A percentile compares a stretch with the other conserved stretches of the same genome.
phyloP scores from a whole-genome alignment of 2,113 vertebrate species.

The Tympanuchus pallidicinctus region DNA sequence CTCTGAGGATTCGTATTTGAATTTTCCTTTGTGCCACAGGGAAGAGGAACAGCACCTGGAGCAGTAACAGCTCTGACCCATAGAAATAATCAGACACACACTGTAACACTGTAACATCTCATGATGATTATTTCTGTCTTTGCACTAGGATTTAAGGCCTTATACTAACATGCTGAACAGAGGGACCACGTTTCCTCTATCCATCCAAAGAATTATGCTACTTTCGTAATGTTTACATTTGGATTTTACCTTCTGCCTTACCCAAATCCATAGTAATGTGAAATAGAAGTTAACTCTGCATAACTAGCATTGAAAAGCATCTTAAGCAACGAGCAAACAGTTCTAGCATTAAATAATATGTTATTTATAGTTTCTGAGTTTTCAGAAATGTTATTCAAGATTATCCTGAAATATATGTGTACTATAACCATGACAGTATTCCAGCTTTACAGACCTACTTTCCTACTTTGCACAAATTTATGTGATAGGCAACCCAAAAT shows the following conservation, averaged over 20 bases:
- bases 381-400: not conserved
- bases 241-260: not conserved
- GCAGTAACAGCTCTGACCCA: not conserved
- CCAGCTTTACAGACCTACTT: not conserved
- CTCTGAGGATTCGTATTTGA: not conserved
- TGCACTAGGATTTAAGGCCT: not conserved
- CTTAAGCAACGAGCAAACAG: not conserved
- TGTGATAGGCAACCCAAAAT: not conserved
- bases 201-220: not conserved
- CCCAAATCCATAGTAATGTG: not conserved
- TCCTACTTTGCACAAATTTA: not conserved
- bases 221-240: not conserved
- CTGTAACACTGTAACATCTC: accelerated
- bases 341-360: not conserved
- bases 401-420: not conserved
- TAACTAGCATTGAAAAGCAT: not conserved
- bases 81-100: accelerated
- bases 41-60: not conserved
- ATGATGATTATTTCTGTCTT: accelerated
- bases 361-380: not conserved
- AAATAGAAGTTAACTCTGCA: not conserved
- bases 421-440: not conserved
- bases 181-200: not conserved
- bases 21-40: not conserved
- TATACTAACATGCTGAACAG: not conserved